Percentiles rank a stretch among this genome's conserved stretches.
Evolutionary conservation across 2,113 vertebrate species (phyloP).

Genomic region (Nanorana parkeri): DNA sequence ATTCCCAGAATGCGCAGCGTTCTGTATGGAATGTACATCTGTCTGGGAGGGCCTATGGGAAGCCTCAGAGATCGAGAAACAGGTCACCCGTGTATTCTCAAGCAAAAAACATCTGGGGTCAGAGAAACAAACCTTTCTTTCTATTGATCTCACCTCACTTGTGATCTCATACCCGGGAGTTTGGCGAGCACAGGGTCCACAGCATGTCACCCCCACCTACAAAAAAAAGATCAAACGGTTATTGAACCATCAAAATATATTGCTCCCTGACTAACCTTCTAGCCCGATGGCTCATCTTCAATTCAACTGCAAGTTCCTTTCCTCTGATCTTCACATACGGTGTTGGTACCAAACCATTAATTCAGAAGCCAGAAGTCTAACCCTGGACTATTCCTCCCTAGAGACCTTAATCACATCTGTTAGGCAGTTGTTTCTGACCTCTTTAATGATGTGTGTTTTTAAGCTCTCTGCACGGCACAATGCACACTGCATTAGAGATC

Average conservation of each 20-base stretch:
- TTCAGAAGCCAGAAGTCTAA: slow-evolving; percentile 11
- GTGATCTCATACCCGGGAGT: slow-evolving; percentile 47
- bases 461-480: slow-evolving; percentile 11
- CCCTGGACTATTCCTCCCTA: slow-evolving; percentile 3
- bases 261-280: background rate
- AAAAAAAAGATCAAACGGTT: background rate
- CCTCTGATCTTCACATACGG: background rate
- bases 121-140: background rate
- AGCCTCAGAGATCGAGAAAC: background rate
- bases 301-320: background rate
- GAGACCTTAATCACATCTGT: slow-evolving; percentile 49
- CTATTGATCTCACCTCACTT: slow-evolving; percentile 30
- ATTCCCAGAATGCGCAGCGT: slow-evolving; percentile 31
- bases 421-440: slow-evolving; percentile 27
- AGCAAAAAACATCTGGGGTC: slow-evolving; percentile 16
- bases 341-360: slow-evolving; percentile 13
- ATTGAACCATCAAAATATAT: background rate
- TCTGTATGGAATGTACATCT: background rate
- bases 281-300: background rate
- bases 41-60: background rate
- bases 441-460: slow-evolving; percentile 50
- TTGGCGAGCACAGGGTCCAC: background rate
- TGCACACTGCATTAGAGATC: slow-evolving; percentile 31
- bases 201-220: slow-evolving; percentile 43
- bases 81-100: slow-evolving; percentile 1